phyloP scores from a whole-genome alignment of 1,140 invertebrate genomes.

The Mylabris phalerata region DNA sequence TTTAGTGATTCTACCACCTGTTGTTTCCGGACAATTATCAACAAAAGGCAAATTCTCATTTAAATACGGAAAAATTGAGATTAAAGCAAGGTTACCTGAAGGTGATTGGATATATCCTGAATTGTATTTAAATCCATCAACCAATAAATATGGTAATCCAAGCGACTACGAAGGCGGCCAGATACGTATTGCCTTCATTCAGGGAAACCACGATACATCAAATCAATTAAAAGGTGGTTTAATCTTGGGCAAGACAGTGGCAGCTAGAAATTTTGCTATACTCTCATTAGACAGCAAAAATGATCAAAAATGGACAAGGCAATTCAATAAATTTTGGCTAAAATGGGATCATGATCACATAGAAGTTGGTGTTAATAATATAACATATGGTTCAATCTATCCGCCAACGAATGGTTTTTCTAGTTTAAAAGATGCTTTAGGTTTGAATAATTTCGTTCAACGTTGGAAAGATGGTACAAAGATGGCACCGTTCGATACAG shows the following conservation, averaged over 20 bases:
- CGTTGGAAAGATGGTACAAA: slow-evolving; percentile 42
- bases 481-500: slow-evolving; percentile 65
- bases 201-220: slow-evolving; percentile 39
- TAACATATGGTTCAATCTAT: slow-evolving; percentile 44
- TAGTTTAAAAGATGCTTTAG: slow-evolving; percentile 22
- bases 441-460: slow-evolving; percentile 27
- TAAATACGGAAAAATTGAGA: slow-evolving; percentile 67
- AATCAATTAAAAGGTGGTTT: slow-evolving; percentile 40
- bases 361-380: slow-evolving; percentile 45
- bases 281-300: slow-evolving; percentile 30
- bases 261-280: slow-evolving; percentile 41
- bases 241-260: slow-evolving; percentile 34
- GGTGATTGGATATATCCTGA: slow-evolving; percentile 78
- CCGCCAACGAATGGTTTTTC: slow-evolving; percentile 34
- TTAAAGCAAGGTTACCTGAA: slow-evolving; percentile 64
- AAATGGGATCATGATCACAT: slow-evolving; percentile 49
- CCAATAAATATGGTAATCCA: slow-evolving; percentile 44
- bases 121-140: slow-evolving; percentile 50
- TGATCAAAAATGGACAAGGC: slow-evolving; percentile 47
- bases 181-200: slow-evolving; percentile 42
- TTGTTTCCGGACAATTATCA: slow-evolving; percentile 60
- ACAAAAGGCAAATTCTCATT: slow-evolving; percentile 61
- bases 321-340: slow-evolving; percentile 55
- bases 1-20: slow-evolving; percentile 55
- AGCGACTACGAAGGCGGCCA: slow-evolving; percentile 47